phyloP scores from a whole-genome alignment of 53 echinoderm and acorn worm genomes.

The Zoroaster sp. region DNA sequence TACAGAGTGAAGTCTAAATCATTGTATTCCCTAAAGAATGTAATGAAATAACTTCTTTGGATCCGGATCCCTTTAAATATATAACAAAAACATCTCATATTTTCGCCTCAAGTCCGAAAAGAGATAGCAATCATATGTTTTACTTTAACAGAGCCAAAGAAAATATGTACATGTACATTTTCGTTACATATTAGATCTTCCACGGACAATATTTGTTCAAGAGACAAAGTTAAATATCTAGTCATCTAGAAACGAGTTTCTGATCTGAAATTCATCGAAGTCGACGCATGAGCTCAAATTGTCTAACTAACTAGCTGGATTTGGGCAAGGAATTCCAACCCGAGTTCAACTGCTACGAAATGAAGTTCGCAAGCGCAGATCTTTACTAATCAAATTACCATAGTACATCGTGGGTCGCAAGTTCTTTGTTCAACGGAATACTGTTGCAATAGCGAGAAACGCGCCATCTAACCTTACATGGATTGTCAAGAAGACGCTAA shows the following conservation, averaged over 20 bases:
- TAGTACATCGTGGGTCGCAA: conserved; percentile 47
- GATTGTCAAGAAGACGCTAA: neutral
- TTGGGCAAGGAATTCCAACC: neutral
- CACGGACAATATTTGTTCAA: no score
- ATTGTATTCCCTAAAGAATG: no score
- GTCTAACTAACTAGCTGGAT: conserved; percentile 34
- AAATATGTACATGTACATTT: no score
- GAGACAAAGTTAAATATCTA: neutral
- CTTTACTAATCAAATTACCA: conserved; percentile 58
- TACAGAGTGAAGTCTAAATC: no score
- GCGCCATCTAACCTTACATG: conserved; percentile 16
- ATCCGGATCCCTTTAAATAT: no score
- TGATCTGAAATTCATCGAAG: neutral
- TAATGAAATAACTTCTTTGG: no score
- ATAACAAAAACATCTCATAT: no score
- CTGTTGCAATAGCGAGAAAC: conserved; percentile 36
- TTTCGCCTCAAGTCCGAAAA: no score
- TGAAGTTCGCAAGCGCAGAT: conserved; percentile 27
- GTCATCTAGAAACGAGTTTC: neutral
- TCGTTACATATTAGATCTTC: no score
- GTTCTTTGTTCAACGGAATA: conserved; percentile 46
- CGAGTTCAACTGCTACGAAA: neutral
- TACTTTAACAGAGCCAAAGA: no score
- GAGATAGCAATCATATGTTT: no score
- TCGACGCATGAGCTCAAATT: neutral